Base-by-base conservation (phyloP, 2,113 vertebrate species). In the Alosa alosa region DNA sequence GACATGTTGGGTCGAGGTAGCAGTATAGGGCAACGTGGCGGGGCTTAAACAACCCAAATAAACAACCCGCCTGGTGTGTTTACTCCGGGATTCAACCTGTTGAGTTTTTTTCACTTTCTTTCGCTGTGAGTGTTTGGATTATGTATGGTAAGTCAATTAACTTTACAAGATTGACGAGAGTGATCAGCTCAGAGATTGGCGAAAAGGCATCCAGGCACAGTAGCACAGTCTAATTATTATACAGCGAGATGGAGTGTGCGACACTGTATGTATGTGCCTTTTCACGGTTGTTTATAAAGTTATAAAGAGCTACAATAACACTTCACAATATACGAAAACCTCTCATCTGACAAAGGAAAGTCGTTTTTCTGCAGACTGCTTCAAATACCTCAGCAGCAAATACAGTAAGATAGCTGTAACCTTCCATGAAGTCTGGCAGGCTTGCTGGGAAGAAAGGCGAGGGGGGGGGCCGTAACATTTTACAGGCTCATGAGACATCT, bases 61-160 rank as follows among this genome's bases (percentile, higher is more conserved):
- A 44, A 44, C 41, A 44, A 44, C 41, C 86, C 39, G 75, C 83
- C 84, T 85, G 81, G 64, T 64, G 88, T 93, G 90, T 94, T 93
- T 92, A 89, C 91, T 72, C 84, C 86, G 83, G 83, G 89, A 44
- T 60, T 84, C 75, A 85, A 92, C 90, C 84, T 39, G 88, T 18
- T 17, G n/a, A n/a, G n/a, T 55, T 20, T 55, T 1, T 2, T 13
- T 18, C 52, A 49, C 47, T 49, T 55, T 55, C 52, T 20, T 55
- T 55, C 52, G 57, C 57, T n/a, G 20, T 64, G 57, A 64, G 57
- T 22, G 4, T 64, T 64, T 86, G 89, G 92, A 94, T 94, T 94
- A 93, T 86, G 81, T 86, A 83, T 88, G 90, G 88, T 93, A 94
- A 94, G 93, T 91, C 90, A 91, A 93, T 94, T 94, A 93, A 92